These are phyloP conservation scores for Zosterops japonicus DNA, from an alignment of 2,113 vertebrate genomes.

Conservation along the genomic window DNA sequence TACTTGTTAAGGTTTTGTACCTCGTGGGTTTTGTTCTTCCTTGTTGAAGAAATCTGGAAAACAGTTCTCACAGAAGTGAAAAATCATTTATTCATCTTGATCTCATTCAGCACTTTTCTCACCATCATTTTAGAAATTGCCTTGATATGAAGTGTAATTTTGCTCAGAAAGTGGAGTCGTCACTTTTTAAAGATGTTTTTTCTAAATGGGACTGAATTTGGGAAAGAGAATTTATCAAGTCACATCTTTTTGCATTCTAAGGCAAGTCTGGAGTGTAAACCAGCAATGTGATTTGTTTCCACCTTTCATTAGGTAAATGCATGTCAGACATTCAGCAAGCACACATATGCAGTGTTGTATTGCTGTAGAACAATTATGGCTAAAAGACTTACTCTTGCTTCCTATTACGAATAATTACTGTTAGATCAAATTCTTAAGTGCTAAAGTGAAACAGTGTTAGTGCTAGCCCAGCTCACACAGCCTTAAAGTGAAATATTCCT, in stretches of 20 bases:
- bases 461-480: not conserved
- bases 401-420: not conserved
- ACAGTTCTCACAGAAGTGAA: not conserved
- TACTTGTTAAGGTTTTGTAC: not conserved
- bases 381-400: not conserved
- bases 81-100: not conserved
- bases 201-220: not conserved
- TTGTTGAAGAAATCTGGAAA: not conserved
- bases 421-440: not conserved
- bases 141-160: not conserved
- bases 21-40: not conserved
- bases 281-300: not conserved
- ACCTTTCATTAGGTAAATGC: not conserved
- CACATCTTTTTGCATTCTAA: not conserved
- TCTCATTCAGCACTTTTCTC: not conserved
- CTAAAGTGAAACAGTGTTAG: not conserved
- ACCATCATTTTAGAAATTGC: not conserved
- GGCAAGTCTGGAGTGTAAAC: not conserved
- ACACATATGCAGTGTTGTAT: rapidly evolving
- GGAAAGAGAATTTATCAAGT: not conserved
- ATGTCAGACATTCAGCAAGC: not conserved
- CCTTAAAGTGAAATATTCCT: not conserved
- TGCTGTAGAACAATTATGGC: not conserved
- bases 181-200: not conserved
- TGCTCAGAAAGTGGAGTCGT: not conserved